Conservation (phyloP, 2,113 vertebrate genomes). For the Gallinago media region DNA sequence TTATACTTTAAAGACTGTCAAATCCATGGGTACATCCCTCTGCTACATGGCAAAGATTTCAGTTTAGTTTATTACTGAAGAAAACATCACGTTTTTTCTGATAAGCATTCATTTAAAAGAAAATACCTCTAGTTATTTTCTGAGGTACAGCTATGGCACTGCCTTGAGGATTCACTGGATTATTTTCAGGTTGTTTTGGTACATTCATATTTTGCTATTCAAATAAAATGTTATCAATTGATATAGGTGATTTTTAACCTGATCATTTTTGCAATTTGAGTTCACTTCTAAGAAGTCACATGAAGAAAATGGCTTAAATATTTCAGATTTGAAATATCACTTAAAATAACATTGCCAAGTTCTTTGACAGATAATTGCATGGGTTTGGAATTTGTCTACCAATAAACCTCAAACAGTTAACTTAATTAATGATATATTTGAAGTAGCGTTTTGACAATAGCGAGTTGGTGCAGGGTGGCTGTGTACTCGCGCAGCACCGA, state of each 20-base stretch:
- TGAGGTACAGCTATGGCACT: background rate
- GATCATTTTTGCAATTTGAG: background rate
- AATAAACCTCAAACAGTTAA: constrained; percentile 57
- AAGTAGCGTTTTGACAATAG: constrained; percentile 53
- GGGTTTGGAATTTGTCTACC: constrained; percentile 47
- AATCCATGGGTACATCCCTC: background rate
- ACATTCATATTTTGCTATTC: background rate
- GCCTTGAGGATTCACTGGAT: background rate
- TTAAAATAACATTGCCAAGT: background rate
- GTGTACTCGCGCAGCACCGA: constrained; percentile 73
- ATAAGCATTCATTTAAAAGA: background rate
- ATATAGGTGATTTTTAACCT: background rate
- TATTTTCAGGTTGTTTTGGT: background rate
- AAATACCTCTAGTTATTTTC: background rate
- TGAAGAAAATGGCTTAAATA: background rate
- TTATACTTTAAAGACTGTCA: background rate
- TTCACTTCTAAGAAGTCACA: background rate
- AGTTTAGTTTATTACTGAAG: background rate
- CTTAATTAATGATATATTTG: constrained; percentile 56
- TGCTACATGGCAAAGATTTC: background rate
- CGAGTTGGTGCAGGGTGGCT: constrained; percentile 36
- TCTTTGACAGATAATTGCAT: constrained; percentile 47
- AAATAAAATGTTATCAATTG: background rate
- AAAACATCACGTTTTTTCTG: background rate
- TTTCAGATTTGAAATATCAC: background rate